Base-by-base conservation (phyloP, 2,113 vertebrate genomes). In the Bolborhynchus lineola region DNA sequence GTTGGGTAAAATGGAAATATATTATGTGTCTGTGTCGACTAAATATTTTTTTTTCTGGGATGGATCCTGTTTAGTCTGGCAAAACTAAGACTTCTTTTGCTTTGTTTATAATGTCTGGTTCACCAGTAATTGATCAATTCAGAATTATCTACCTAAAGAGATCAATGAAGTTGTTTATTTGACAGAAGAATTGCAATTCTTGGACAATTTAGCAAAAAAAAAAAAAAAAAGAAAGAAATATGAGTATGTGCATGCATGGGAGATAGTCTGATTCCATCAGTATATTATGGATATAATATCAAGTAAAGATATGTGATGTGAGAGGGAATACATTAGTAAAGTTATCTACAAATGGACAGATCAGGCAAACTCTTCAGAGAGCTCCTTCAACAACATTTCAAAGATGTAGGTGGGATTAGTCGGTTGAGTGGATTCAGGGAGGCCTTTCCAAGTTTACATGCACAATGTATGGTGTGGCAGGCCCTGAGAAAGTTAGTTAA, bases 161-260 rank as follows among this genome's bases (percentile, higher is more conserved):
- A 81, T 70, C 20, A 74, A 26, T 7, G 13, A 70, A 13, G 6
- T 37, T 72, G 35, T 65, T 90, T 88, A n/a, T 31, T 85, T 72
- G 65, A 12, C n/a, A 85, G 44, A 83, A 87, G 21, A 70, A 92
- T 33, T 91, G 13, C 17, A 86, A n/a, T 76, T 95, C 74, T 82
- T 11, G 17, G 19, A 19, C 3, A 7, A 47, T 37, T 92, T 50
- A 85, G 15, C 2, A 44, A 60, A 90, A 72, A 62, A 62, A 37
- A 16, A 35, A 24, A 59, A 35, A 35, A 14, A 28, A 28, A 18
- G 26, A 59, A 46, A 4, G 59, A 26, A 82, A 44, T 35, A 26
- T 10, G 12, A 68, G 6, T 21, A 9, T 49, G 16, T 44, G 15
- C 4, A 10, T 23, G 10, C 21, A 65, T 0, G 0, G 69, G 19